A percentile compares a stretch with the other conserved stretches of the same genome.
Evolutionary conservation across 1,140 invertebrate genomes (phyloP).

Genomic region (Linepithema humile): DNA sequence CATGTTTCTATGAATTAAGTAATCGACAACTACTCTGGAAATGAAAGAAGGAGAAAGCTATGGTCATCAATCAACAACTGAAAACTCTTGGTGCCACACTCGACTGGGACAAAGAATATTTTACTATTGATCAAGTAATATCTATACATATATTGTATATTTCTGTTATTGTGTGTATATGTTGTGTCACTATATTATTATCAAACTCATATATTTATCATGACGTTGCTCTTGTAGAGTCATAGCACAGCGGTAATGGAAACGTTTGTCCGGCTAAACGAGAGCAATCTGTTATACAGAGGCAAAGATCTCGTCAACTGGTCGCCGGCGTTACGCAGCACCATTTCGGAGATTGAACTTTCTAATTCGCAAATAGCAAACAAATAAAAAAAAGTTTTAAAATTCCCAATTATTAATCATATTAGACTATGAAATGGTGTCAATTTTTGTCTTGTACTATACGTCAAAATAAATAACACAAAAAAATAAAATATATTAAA

Average conservation of each 20-base stretch:
- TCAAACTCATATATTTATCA: conserved; percentile 5
- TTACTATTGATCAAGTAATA: conserved; percentile 94
- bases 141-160: neutral
- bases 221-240: conserved; percentile 76
- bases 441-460: too few relatives aligned
- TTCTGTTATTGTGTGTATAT: neutral
- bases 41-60: conserved; percentile 90
- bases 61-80: conserved; percentile 92
- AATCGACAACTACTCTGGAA: conserved; percentile 88
- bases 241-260: conserved; percentile 92
- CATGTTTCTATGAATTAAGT: conserved; percentile 88
- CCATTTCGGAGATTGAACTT: conserved; percentile 99
- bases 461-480: too few relatives aligned
- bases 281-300: conserved; percentile 92
- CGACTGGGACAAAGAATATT: conserved; percentile 96
- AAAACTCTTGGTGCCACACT: conserved; percentile 92
- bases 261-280: conserved; percentile 95
- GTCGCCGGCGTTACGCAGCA: conserved; percentile 94
- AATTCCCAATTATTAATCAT: too few relatives aligned
- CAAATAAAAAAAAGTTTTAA: too few relatives aligned
- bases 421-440: too few relatives aligned
- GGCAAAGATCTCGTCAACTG: conserved; percentile 96
- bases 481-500: too few relatives aligned
- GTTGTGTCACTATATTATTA: conserved; percentile 6
- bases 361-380: too few relatives aligned